Evolutionary conservation across 2,888 invertebrate genomes (phyloP).

Genomic region (Erebia palarica): DNA sequence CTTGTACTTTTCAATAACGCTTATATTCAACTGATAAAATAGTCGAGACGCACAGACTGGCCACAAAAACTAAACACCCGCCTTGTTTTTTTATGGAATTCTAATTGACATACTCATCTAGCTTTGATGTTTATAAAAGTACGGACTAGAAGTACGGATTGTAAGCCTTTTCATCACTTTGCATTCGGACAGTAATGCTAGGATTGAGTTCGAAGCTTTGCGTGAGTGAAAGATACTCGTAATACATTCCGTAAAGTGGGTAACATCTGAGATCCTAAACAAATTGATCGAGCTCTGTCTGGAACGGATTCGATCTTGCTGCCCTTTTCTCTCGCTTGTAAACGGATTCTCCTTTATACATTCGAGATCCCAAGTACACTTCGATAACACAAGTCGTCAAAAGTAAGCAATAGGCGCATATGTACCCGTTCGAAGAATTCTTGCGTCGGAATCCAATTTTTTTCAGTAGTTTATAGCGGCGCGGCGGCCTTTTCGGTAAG

Average conservation of each 20-base stretch:
- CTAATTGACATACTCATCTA: no score
- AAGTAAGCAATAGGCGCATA: no score
- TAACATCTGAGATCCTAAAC: conserved; percentile 57
- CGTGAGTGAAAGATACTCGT: conserved; percentile 38
- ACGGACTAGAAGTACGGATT: not conserved
- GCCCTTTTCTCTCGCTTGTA: conserved; percentile 54
- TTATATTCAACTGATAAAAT: no score
- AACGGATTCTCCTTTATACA: conserved; percentile 42
- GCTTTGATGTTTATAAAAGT: not conserved
- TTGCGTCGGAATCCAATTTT: no score
- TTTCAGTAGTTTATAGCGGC: no score
- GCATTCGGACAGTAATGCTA: not conserved
- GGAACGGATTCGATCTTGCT: conserved; percentile 57
- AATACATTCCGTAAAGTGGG: conserved; percentile 46
- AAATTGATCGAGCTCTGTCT: conserved; percentile 60
- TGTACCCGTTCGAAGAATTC: no score
- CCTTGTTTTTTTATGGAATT: no score
- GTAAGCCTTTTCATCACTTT: conserved; percentile 3
- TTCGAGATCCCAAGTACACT: conserved; percentile 9
- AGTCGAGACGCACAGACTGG: no score
- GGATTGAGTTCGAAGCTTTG: conserved; percentile 37
- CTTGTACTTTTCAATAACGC: no score
- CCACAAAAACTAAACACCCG: no score
- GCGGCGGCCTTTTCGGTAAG: no score
- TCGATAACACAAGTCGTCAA: not conserved